phyloP scores from a whole-genome alignment of 2,888 invertebrate species.

The Drosophila kanekoi region DNA sequence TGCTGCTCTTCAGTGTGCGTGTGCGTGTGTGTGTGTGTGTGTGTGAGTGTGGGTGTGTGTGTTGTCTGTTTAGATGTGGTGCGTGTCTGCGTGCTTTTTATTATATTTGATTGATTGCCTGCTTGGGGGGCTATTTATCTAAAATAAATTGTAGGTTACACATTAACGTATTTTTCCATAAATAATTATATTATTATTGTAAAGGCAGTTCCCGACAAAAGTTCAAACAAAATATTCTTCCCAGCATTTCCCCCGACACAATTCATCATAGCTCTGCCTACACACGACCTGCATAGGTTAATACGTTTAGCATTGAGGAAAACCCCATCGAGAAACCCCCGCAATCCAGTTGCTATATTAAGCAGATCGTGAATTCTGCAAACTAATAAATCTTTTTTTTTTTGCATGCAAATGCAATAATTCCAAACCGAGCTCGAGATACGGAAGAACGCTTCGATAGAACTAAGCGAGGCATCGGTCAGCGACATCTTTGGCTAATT shows the following conservation, averaged over 20 bases:
- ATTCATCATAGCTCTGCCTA: not conserved
- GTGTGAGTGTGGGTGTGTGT: constrained; percentile 4
- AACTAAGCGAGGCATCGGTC: not conserved
- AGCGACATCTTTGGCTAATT: not conserved
- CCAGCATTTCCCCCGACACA: not conserved
- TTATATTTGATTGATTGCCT: constrained; percentile 54
- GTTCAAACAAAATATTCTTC: constrained; percentile 4
- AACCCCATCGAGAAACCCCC: constrained; percentile 39
- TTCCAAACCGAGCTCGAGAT: constrained; percentile 1
- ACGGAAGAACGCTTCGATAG: constrained; percentile 20
- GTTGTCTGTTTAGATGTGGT: not conserved
- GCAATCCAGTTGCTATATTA: constrained; percentile 35
- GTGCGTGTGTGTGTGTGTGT: constrained; percentile 1
- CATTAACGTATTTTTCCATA: constrained; percentile 39
- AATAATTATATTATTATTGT: constrained; percentile 29
- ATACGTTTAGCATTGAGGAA: constrained; percentile 1
- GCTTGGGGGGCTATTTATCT: constrained; percentile 37
- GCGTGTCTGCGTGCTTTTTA: constrained; percentile 31
- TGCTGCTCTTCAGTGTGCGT: constrained; percentile 8
- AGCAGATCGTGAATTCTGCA: constrained; percentile 40
- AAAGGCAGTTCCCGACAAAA: constrained; percentile 1
- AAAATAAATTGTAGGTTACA: constrained; percentile 37
- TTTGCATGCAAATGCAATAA: constrained; percentile 36
- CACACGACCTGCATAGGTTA: constrained; percentile 6
- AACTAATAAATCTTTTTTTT: constrained; percentile 24